These are phyloP conservation scores for Sylvilagus bachmani DNA, from an alignment of 2,113 vertebrate genomes.

Conservation along the genomic window DNA sequence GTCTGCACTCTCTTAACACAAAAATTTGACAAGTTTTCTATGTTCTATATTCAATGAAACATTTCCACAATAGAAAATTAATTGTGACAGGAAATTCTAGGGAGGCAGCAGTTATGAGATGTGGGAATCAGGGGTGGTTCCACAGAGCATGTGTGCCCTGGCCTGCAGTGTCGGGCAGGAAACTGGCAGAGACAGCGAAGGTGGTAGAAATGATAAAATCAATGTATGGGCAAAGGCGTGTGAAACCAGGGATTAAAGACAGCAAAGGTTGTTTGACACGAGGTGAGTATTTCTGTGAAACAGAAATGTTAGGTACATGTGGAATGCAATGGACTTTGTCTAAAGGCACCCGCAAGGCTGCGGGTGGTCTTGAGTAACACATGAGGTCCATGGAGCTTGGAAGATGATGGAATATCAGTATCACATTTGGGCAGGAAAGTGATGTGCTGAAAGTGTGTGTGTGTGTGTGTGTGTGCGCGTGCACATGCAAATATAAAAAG, in stretches of 20 bases:
- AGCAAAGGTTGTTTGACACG: rapidly evolving
- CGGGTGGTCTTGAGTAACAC: not conserved
- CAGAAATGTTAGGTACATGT: rapidly evolving
- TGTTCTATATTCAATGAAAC: too few relatives aligned
- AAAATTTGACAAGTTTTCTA: not conserved
- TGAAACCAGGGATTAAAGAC: not conserved
- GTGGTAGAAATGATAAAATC: not conserved
- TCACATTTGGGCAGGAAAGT: not conserved
- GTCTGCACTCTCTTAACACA: too few relatives aligned
- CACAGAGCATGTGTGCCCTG: not conserved
- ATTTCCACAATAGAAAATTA: rapidly evolving
- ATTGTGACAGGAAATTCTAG: not conserved
- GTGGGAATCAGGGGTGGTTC: too few relatives aligned
- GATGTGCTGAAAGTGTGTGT: not conserved
- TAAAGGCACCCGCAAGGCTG: too few relatives aligned
- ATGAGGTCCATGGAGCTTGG: not conserved
- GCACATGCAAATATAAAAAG: not conserved
- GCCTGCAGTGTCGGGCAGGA: not conserved
- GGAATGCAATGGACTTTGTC: too few relatives aligned
- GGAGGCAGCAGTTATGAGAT: not conserved
- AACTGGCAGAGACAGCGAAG: not conserved
- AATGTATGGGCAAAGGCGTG: rapidly evolving
- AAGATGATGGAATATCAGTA: not conserved
- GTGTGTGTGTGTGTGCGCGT: not conserved
- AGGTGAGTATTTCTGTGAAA: not conserved